phyloP scores from a whole-genome alignment of 2,797 vertebrate genomes.

The Hydrolagus colliei region DNA sequence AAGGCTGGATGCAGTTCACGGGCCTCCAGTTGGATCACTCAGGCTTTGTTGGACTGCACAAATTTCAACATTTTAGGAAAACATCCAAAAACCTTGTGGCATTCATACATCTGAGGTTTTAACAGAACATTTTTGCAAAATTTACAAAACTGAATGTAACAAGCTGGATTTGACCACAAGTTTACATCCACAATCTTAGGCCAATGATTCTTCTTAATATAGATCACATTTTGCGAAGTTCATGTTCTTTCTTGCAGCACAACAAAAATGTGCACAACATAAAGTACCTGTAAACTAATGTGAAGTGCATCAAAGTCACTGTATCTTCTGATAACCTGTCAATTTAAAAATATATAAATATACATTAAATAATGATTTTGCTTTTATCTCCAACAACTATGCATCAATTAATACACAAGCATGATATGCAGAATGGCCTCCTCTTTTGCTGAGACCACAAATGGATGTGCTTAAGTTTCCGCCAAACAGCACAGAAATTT shows the following conservation, averaged over 20 bases:
- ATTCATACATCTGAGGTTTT: too few relatives aligned
- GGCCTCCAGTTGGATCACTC: too few relatives aligned
- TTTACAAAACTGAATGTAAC: neutral
- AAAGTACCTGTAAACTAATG: conserved; percentile 82
- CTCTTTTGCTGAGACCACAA: too few relatives aligned
- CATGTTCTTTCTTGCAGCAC: neutral
- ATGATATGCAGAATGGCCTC: too few relatives aligned
- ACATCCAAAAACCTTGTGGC: too few relatives aligned
- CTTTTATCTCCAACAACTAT: conserved; percentile 5
- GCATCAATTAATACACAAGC: neutral
- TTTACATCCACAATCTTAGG: neutral
- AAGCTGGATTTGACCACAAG: neutral
- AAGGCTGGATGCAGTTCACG: too few relatives aligned
- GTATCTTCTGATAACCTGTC: conserved; percentile 87
- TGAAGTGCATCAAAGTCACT: conserved; percentile 95
- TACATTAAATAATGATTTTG: neutral
- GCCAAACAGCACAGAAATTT: too few relatives aligned
- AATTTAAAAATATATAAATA: conserved; percentile 40
- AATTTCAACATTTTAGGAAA: too few relatives aligned
- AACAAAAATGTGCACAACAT: neutral
- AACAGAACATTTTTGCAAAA: too few relatives aligned
- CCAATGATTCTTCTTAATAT: neutral
- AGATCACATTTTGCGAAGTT: neutral
- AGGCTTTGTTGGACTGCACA: too few relatives aligned
- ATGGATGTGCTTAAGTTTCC: too few relatives aligned